A percentile compares a stretch with the other conserved stretches of the same genome.
phyloP scores from a whole-genome alignment of 1,140 invertebrate species.

The Drosophila arawakana region DNA sequence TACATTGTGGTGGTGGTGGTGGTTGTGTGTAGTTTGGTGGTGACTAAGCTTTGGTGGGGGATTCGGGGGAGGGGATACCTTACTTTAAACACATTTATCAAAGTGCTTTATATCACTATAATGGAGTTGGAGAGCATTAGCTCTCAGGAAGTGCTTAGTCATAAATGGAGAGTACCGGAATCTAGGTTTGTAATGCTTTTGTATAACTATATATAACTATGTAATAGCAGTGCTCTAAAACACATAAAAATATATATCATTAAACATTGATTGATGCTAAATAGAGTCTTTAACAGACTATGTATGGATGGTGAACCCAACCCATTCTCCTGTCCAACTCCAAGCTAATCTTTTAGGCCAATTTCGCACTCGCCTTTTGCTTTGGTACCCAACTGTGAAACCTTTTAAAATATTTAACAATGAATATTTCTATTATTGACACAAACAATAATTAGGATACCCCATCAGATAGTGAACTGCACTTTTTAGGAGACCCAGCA shows the following conservation, averaged over 20 bases:
- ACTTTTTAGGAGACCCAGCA: conserved; percentile 9
- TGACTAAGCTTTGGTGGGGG: background rate
- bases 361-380: background rate
- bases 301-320: too few species aligned
- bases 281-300: too few species aligned
- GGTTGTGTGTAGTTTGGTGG: conserved; percentile 17
- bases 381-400: conserved; percentile 26
- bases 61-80: background rate
- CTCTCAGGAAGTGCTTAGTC: background rate
- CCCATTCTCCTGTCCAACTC: too few species aligned
- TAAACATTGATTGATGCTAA: too few species aligned
- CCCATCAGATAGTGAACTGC: conserved; percentile 32
- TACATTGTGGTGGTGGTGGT: conserved; percentile 3
- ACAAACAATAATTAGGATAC: conserved; percentile 50
- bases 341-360: background rate
- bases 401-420: conserved; percentile 35
- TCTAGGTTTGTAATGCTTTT: too few species aligned
- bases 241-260: too few species aligned
- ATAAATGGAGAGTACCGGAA: too few species aligned
- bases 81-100: conserved; percentile 6
- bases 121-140: background rate
- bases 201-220: too few species aligned
- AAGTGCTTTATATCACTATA: background rate
- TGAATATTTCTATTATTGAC: conserved; percentile 18
- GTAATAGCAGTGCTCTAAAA: too few species aligned